A percentile compares a stretch with the other conserved stretches of the same genome.
These are phyloP conservation scores for Mus musculus DNA, from an alignment of 2,113 vertebrate genomes.

Conservation along the genomic window DNA sequence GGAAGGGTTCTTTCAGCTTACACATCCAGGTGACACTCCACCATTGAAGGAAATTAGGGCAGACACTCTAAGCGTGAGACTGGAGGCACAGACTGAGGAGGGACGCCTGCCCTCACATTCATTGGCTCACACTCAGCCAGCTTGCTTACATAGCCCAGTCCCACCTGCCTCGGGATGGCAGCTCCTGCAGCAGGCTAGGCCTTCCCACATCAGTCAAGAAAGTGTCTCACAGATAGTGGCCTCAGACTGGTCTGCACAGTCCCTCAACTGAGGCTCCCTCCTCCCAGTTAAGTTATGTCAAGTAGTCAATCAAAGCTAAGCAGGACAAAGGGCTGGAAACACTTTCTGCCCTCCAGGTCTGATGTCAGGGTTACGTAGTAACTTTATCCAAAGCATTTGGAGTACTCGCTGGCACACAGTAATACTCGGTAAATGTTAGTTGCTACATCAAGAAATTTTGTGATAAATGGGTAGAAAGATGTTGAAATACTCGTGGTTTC, in stretches of 20 bases:
- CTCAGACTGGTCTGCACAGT: background rate
- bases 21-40: background rate
- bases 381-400: slow-evolving; percentile 15
- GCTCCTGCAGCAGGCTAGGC: no score
- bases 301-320: background rate
- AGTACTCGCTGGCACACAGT: background rate
- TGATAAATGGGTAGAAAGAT: background rate
- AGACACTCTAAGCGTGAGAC: background rate
- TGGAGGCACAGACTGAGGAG: background rate
- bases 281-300: background rate
- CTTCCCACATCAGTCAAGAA: background rate
- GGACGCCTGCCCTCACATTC: no score
- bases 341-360: background rate
- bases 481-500: background rate
- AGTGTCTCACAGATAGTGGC: background rate
- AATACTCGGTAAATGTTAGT: background rate
- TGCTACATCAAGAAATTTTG: background rate
- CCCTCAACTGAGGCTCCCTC: background rate
- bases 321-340: background rate
- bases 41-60: background rate
- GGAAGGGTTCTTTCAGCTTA: background rate
- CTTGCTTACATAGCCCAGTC: background rate
- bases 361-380: background rate
- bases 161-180: background rate
- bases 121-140: background rate